phyloP scores from a whole-genome alignment of 2,797 vertebrate species.

The Hafferia zeledoni region DNA sequence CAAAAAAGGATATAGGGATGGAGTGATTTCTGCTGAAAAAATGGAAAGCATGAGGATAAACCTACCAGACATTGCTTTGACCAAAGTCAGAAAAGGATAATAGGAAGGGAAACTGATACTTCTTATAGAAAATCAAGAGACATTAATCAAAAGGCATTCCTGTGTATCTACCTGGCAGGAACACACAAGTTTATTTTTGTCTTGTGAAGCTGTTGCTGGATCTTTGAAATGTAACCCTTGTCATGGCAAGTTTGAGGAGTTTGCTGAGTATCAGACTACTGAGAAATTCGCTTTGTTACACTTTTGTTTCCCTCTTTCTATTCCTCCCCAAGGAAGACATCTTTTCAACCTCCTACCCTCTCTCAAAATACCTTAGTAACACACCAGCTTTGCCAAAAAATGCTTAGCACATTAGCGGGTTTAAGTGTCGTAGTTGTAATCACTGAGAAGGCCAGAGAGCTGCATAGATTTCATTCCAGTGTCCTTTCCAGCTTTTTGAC shows the following conservation, averaged over 20 bases:
- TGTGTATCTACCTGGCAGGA: not conserved
- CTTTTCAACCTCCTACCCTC: slow-evolving; percentile 42
- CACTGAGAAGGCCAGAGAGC: slow-evolving; percentile 59
- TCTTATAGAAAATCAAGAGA: slow-evolving; percentile 40
- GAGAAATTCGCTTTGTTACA: not conserved
- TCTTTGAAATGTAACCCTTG: slow-evolving; percentile 8
- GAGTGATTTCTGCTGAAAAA: not conserved
- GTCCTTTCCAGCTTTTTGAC: slow-evolving; percentile 74
- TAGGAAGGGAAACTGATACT: slow-evolving; percentile 1
- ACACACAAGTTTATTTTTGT: slow-evolving; percentile 25
- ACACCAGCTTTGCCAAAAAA: slow-evolving; percentile 69
- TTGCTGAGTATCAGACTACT: not conserved
- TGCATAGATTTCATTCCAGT: slow-evolving; percentile 71
- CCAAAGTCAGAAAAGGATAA: not conserved
- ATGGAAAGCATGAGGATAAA: not conserved
- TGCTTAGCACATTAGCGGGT: slow-evolving; percentile 76
- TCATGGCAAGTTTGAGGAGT: slow-evolving; percentile 25
- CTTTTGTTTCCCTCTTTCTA: slow-evolving; percentile 30
- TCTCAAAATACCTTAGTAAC: slow-evolving; percentile 65
- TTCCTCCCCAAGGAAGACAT: slow-evolving; percentile 1
- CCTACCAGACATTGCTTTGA: not conserved
- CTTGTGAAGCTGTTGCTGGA: slow-evolving; percentile 3
- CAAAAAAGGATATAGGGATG: not conserved
- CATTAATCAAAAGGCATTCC: not conserved
- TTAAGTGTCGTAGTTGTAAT: slow-evolving; percentile 60